Evolutionary conservation across 2,888 invertebrate species (phyloP), one percentile per base, ranked within the genome.

Genomic region (Plutella xylostella): DNA sequence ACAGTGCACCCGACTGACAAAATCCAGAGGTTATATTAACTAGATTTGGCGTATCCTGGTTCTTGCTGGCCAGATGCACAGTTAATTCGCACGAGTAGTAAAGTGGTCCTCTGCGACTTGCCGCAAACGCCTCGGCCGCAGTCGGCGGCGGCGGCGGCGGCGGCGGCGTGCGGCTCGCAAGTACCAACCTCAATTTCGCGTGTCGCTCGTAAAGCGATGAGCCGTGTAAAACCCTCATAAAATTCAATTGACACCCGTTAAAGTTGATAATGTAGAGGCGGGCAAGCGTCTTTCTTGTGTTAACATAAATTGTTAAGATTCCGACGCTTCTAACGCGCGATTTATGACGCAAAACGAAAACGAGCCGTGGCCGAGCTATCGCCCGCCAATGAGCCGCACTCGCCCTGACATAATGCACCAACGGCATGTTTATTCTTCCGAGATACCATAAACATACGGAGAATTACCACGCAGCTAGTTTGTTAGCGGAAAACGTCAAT

Each of bases 141-240:
- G n/a, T n/a, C n/a, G n/a, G n/a, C n/a, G n/a, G n/a, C n/a, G n/a
- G n/a, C n/a, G n/a, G n/a, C n/a, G n/a, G n/a, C n/a, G n/a, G n/a
- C n/a, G n/a, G n/a, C n/a, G n/a, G n/a, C n/a, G n/a, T n/a, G n/a
- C 17, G 15, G 14, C 25, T 25, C 41, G 12, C 11, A 37, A 37
- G 31, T 15, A 38, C 21, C 34, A 40, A 45, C 34, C 38, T 42
- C 42, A 37, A 37, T 46, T 46, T 46, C 28, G 43, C 37, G 21
- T 17, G 39, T 55, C 57, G 65, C 60, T 77, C 77, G 75, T 78
- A 76, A 77, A 77, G 49, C 51, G 66, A 65, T 57, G 54, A 57
- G 53, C 61, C 70, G 68, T 74, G 69, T 71, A 71, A 75, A 74
- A 72, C 57, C 61, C 60, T 67, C 63, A 71, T 77, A 76, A 77